phyloP scores from a whole-genome alignment of 92 coral and sea anemone species.

The Epizoanthus ramosus region DNA sequence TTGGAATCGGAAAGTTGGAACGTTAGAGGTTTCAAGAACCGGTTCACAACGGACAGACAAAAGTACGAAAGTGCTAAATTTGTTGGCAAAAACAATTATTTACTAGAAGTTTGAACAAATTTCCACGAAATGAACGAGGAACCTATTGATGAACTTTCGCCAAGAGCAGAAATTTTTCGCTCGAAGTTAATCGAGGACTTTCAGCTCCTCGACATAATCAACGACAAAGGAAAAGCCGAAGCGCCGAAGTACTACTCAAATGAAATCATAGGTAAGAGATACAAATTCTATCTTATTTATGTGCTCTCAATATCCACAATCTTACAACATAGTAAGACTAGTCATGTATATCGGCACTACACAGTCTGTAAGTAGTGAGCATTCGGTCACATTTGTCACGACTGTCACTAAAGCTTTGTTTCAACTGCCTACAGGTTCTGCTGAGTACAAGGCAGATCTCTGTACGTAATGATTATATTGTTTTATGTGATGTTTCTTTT shows the following conservation, averaged over 20 bases:
- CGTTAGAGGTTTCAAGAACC: background rate
- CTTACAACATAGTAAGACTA: too few species aligned
- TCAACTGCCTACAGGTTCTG: background rate
- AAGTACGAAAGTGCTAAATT: background rate
- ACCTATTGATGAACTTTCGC: constrained; percentile 83
- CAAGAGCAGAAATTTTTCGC: constrained; percentile 95
- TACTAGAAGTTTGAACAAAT: background rate
- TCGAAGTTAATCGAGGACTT: constrained; percentile 97
- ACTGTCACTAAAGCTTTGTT: background rate
- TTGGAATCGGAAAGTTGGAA: too few species aligned
- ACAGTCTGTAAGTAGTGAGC: background rate
- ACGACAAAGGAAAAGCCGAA: constrained; percentile 77
- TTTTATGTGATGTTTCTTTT: too few species aligned
- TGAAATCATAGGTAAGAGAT: constrained; percentile 79
- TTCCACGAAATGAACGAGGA: constrained; percentile 72
- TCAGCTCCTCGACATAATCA: constrained; percentile 88
- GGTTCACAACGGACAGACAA: background rate
- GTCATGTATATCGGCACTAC: background rate
- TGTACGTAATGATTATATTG: too few species aligned
- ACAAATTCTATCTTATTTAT: background rate
- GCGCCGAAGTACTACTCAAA: constrained; percentile 89
- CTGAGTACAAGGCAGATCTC: too few species aligned
- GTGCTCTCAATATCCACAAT: too few species aligned
- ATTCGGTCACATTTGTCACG: background rate
- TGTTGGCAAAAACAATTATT: background rate